Evolutionary conservation across 2,888 invertebrate genomes (phyloP).

Genomic region (Schrankia costaestrigalis): DNA sequence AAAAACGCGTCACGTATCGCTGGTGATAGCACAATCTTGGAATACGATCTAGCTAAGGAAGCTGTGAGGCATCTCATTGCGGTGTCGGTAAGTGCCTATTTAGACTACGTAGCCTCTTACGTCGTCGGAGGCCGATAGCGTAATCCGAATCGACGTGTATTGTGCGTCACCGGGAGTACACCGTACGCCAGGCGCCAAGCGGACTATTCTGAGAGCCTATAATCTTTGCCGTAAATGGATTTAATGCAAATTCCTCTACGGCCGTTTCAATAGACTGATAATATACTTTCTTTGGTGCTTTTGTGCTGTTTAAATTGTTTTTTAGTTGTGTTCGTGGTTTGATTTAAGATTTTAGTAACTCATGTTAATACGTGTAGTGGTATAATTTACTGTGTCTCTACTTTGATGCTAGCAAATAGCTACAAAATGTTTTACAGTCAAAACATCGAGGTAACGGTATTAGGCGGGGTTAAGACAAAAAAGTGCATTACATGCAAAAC

Average conservation of each 20-base stretch:
- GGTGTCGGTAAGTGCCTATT: slow-evolving; percentile 70
- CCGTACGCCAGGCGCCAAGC: slow-evolving; percentile 38
- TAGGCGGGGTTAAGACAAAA: too few species aligned
- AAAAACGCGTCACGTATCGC: slow-evolving; percentile 61
- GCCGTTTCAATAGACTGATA: slow-evolving; percentile 59
- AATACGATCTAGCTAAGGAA: slow-evolving; percentile 60
- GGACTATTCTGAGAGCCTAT: slow-evolving; percentile 60
- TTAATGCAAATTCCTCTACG: slow-evolving; percentile 66
- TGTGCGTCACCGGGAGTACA: slow-evolving; percentile 55
- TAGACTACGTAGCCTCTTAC: slow-evolving; percentile 66
- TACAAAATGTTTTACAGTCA: too few species aligned
- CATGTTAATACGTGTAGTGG: too few species aligned
- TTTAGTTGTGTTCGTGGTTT: slow-evolving; percentile 29
- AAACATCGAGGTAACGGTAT: too few species aligned
- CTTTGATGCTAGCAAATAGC: too few species aligned
- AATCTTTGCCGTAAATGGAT: slow-evolving; percentile 69
- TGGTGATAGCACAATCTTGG: slow-evolving; percentile 65
- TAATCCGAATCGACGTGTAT: slow-evolving; percentile 71
- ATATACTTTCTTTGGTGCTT: slow-evolving; percentile 49
- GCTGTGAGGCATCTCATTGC: slow-evolving; percentile 68
- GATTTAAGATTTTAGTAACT: neutral
- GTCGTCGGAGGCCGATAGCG: slow-evolving; percentile 62
- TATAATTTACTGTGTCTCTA: too few species aligned
- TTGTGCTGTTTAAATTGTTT: slow-evolving; percentile 56
- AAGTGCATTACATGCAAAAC: too few species aligned